phyloP scores from a whole-genome alignment of 2,888 invertebrate species.

The Drosophila siamana region DNA sequence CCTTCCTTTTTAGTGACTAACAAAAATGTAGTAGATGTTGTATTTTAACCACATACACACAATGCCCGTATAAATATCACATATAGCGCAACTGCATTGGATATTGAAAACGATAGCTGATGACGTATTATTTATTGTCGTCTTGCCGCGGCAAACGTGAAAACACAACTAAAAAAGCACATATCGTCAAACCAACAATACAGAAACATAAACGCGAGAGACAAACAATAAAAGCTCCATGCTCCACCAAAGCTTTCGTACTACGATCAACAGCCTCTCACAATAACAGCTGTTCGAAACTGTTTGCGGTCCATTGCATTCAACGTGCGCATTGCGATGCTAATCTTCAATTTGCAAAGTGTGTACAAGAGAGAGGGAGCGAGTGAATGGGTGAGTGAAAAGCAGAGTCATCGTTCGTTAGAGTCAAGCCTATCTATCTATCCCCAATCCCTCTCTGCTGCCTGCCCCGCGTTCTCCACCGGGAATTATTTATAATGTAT shows the following conservation, averaged over 20 bases:
- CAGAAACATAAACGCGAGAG: slow-evolving; percentile 12
- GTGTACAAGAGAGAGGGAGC: background rate
- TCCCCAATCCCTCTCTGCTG: no score
- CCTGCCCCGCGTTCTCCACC: slow-evolving; percentile 18
- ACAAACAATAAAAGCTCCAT: slow-evolving; percentile 44
- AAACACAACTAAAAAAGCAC: slow-evolving; percentile 69
- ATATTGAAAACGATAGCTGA: slow-evolving; percentile 22
- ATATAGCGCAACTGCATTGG: slow-evolving; percentile 32
- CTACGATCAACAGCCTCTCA: slow-evolving; percentile 43
- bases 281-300: slow-evolving; percentile 55
- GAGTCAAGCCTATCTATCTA: background rate
- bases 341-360: slow-evolving; percentile 39
- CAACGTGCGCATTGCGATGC: slow-evolving; percentile 5
- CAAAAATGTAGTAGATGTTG: slow-evolving; percentile 18
- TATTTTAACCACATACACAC: slow-evolving; percentile 19
- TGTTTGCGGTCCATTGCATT: slow-evolving; percentile 34
- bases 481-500: slow-evolving; percentile 61
- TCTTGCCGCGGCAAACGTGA: slow-evolving; percentile 59
- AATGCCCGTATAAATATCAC: slow-evolving; percentile 14
- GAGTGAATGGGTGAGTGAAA: background rate
- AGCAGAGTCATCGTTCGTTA: background rate
- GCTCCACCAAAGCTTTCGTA: slow-evolving; percentile 38
- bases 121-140: slow-evolving; percentile 39
- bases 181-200: slow-evolving; percentile 47
- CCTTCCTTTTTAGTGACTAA: slow-evolving; percentile 30